A percentile compares a stretch with the other conserved stretches of the same genome.
phyloP scores from a whole-genome alignment of 2,113 vertebrate genomes.

The Dendropsophus ebraccatus region DNA sequence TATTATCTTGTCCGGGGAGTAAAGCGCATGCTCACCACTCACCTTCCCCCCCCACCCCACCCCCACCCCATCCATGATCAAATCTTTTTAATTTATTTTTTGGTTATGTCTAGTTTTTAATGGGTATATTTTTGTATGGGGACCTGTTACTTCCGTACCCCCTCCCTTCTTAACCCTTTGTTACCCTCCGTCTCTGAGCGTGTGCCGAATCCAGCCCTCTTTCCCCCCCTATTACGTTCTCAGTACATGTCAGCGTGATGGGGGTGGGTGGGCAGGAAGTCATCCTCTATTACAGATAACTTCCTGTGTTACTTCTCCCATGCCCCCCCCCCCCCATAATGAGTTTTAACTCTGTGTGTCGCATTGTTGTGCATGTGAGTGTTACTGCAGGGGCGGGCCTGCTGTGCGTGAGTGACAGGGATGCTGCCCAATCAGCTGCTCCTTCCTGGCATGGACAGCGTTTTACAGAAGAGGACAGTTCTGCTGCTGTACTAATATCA shows the following conservation, averaged over 20 bases:
- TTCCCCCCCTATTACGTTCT: not conserved
- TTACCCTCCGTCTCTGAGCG: not conserved
- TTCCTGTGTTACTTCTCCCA: not conserved
- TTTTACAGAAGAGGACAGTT: not conserved
- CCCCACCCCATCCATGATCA: slow-evolving; percentile 2
- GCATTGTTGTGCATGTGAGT: not conserved
- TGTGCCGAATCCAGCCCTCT: not conserved
- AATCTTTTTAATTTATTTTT: slow-evolving; percentile 58
- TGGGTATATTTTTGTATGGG: slow-evolving; percentile 58
- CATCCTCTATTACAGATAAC: not conserved
- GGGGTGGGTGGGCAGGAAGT: not conserved
- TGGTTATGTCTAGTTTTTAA: slow-evolving; percentile 57
- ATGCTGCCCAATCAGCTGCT: slow-evolving; percentile 17
- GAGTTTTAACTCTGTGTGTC: not conserved
- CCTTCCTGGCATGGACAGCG: slow-evolving; percentile 4
- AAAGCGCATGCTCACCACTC: slow-evolving; percentile 49
- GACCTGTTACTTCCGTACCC: slow-evolving; percentile 43
- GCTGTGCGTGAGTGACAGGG: not conserved
- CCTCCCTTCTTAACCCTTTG: slow-evolving; percentile 13
- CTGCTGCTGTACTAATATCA: not conserved
- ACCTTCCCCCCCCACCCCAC: not conserved
- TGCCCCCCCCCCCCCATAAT: not conserved
- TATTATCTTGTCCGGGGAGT: slow-evolving; percentile 48
- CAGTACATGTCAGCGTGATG: not conserved
- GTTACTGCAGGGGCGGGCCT: not conserved